Evolutionary conservation across 2,888 invertebrate species (phyloP).

Genomic region (Drosophila mimica): DNA sequence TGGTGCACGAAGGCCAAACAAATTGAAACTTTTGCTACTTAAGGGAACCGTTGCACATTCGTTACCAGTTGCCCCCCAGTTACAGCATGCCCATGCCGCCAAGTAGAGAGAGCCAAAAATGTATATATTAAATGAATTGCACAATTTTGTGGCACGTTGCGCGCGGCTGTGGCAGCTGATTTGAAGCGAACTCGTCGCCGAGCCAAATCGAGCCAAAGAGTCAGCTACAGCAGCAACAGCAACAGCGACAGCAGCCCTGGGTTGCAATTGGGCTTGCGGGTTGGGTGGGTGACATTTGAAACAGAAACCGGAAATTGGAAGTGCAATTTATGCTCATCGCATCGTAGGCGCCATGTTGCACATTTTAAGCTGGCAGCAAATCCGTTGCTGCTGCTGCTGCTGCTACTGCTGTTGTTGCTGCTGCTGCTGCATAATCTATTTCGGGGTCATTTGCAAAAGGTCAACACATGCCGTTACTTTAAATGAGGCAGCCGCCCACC

Average conservation of each 20-base stretch:
- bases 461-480: constrained; percentile 73
- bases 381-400: constrained; percentile 35
- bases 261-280: constrained; percentile 4
- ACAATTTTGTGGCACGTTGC: constrained; percentile 70
- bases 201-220: constrained; percentile 44
- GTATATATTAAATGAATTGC: constrained; percentile 71
- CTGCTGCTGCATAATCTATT: constrained; percentile 68
- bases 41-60: constrained; percentile 61
- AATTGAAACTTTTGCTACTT: constrained; percentile 71
- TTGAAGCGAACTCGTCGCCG: constrained; percentile 39
- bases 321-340: constrained; percentile 74
- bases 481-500: constrained; percentile 36
- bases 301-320: constrained; percentile 76
- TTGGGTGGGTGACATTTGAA: constrained; percentile 64
- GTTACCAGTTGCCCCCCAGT: constrained; percentile 38
- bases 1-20: constrained; percentile 57
- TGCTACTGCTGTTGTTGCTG: constrained; percentile 16
- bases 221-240: not conserved
- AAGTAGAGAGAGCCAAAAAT: constrained; percentile 37
- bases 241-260: not conserved
- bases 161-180: constrained; percentile 49
- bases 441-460: constrained; percentile 72
- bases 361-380: constrained; percentile 40
- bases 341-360: constrained; percentile 64
- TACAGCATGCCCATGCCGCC: not conserved